Conservation (phyloP, 2,113 vertebrate species). For the Scomber colias region DNA sequence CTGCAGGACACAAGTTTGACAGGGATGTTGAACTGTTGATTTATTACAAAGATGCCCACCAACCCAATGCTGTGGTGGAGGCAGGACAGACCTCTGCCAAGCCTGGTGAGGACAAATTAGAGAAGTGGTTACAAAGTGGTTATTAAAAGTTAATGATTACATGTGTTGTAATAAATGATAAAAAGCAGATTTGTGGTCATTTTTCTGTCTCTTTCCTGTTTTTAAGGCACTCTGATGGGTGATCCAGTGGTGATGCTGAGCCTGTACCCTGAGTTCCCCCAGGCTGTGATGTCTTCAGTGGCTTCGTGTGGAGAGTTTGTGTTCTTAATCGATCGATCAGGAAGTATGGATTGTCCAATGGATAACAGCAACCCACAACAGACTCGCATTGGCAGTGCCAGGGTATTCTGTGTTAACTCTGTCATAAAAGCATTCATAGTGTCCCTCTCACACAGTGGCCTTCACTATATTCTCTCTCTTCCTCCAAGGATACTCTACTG, state of each 20-base stretch:
- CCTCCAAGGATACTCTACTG: slow-evolving; percentile 84
- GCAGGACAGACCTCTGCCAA: slow-evolving; percentile 63
- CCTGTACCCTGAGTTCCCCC: slow-evolving; percentile 86
- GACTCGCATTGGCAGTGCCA: slow-evolving; percentile 83
- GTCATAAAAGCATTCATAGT: background rate
- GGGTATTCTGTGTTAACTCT: slow-evolving; percentile 69
- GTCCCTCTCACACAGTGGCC: background rate
- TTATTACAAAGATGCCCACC: slow-evolving; percentile 84
- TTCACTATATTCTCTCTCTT: background rate
- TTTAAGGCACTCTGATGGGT: slow-evolving; percentile 85
- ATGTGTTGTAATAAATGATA: background rate
- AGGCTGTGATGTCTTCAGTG: slow-evolving; percentile 66
- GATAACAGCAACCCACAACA: background rate
- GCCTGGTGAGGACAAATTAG: slow-evolving; percentile 72
- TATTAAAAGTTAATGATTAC: too few relatives aligned
- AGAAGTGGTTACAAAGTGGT: background rate
- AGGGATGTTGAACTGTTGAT: slow-evolving; percentile 86
- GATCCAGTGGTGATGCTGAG: slow-evolving; percentile 88
- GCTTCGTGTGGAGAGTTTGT: slow-evolving; percentile 83
- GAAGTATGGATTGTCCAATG: slow-evolving; percentile 81
- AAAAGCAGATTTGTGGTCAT: background rate
- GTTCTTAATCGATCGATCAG: slow-evolving; percentile 87
- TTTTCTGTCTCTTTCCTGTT: background rate
- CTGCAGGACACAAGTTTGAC: slow-evolving; percentile 86
- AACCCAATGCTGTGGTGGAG: slow-evolving; percentile 85